Evolutionary conservation across 2,797 vertebrate species (phyloP).

Genomic region (Eospalax fontanierii): DNA sequence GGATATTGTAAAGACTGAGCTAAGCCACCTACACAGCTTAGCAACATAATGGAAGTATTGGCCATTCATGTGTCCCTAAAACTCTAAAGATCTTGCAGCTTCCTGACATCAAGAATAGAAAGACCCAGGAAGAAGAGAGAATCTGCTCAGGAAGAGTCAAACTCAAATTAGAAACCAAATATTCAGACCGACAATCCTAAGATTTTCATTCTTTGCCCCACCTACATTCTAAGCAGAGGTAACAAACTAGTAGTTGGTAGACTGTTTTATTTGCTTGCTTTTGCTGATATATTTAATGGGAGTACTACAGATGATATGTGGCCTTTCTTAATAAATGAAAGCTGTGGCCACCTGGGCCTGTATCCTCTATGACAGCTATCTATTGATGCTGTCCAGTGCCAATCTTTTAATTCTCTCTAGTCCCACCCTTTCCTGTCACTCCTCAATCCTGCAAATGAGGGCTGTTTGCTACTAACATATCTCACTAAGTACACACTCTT

Average conservation of each 20-base stretch:
- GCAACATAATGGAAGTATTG: rapidly evolving
- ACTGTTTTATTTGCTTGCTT: neutral
- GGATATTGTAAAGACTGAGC: neutral
- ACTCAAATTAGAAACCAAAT: neutral
- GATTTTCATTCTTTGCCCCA: neutral
- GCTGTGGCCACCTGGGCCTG: neutral
- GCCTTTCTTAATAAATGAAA: neutral
- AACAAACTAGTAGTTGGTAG: neutral
- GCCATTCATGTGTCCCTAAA: neutral
- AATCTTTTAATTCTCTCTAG: neutral
- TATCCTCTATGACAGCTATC: neutral
- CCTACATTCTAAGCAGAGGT: neutral
- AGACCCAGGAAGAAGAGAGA: neutral
- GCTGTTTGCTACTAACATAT: neutral
- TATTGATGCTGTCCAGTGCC: neutral
- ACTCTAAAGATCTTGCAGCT: neutral
- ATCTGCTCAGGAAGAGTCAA: neutral
- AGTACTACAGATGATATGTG: slow-evolving; percentile 20
- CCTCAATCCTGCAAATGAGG: neutral
- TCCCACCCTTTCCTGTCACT: neutral
- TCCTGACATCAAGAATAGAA: neutral
- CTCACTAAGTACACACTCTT: neutral
- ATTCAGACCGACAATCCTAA: neutral
- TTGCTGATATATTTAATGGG: slow-evolving; percentile 12
- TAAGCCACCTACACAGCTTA: neutral